These are phyloP conservation scores for Struthio camelus DNA, from an alignment of 2,113 vertebrate species.

Conservation along the genomic window DNA sequence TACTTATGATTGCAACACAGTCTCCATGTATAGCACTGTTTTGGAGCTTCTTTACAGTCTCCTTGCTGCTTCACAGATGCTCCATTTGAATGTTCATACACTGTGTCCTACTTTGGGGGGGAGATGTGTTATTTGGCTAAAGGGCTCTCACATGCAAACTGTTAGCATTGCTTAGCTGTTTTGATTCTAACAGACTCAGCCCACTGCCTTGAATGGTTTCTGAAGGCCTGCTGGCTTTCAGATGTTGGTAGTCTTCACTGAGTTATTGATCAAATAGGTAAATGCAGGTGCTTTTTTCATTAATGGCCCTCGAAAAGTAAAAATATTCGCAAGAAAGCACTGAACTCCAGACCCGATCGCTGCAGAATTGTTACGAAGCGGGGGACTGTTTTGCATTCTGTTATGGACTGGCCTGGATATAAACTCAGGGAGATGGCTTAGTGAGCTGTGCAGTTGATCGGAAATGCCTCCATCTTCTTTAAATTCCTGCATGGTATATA, in stretches of 20 bases:
- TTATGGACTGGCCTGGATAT: background rate
- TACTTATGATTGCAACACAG: rapidly evolving
- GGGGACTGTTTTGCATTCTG: background rate
- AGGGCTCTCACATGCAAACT: background rate
- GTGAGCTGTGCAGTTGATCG: background rate
- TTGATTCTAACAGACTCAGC: background rate
- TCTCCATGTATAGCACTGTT: rapidly evolving
- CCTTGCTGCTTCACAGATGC: background rate
- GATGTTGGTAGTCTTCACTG: background rate
- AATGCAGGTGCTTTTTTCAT: background rate
- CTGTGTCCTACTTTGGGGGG: background rate
- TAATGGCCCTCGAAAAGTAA: background rate
- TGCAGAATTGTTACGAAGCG: background rate
- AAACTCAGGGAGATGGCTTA: background rate
- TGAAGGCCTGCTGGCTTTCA: background rate
- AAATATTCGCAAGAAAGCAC: background rate
- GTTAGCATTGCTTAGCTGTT: background rate
- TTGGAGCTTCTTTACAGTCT: background rate
- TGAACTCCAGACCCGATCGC: background rate
- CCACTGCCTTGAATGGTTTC: background rate
- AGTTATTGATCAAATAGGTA: background rate
- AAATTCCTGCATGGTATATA: background rate
- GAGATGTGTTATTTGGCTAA: background rate
- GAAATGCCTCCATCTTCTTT: background rate
- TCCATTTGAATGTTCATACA: background rate